Percentiles rank a stretch among this genome's conserved stretches.
phyloP scores from a whole-genome alignment of 1,140 invertebrate genomes.

The Drosophila trapezifrons region DNA sequence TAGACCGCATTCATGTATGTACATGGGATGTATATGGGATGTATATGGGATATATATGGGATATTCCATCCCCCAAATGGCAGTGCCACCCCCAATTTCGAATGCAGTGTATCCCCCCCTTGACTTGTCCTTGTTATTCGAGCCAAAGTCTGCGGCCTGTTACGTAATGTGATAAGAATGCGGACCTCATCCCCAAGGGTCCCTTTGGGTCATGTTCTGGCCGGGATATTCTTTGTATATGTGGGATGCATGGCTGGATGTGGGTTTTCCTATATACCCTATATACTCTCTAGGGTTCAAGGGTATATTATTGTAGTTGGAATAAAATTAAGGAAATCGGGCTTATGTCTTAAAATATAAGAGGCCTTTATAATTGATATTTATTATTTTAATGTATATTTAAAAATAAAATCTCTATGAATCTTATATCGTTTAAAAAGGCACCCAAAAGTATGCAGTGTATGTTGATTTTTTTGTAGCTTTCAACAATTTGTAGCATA shows the following conservation, averaged over 20 bases:
- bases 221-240: constrained; percentile 8
- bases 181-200: constrained; percentile 20
- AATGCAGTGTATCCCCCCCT: constrained; percentile 14
- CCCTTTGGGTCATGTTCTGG: constrained; percentile 15
- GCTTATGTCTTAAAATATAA: too few species aligned
- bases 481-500: neutral
- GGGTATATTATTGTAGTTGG: neutral
- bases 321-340: neutral
- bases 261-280: neutral
- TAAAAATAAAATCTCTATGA: too few species aligned
- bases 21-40: constrained; percentile 3
- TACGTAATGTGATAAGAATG: constrained; percentile 81
- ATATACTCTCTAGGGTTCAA: too few species aligned
- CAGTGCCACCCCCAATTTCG: constrained; percentile 22
- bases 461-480: neutral
- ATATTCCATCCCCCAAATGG: constrained; percentile 8
- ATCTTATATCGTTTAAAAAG: too few species aligned
- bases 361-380: too few species aligned
- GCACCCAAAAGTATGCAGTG: neutral
- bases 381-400: neutral
- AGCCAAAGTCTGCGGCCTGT: constrained; percentile 76
- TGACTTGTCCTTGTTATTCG: constrained; percentile 56
- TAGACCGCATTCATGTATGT: constrained; percentile 13
- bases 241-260: neutral
- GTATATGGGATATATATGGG: constrained; percentile 5